These are phyloP conservation scores for Mallotus villosus DNA, from an alignment of 2,797 vertebrate genomes.

Conservation along the genomic window DNA sequence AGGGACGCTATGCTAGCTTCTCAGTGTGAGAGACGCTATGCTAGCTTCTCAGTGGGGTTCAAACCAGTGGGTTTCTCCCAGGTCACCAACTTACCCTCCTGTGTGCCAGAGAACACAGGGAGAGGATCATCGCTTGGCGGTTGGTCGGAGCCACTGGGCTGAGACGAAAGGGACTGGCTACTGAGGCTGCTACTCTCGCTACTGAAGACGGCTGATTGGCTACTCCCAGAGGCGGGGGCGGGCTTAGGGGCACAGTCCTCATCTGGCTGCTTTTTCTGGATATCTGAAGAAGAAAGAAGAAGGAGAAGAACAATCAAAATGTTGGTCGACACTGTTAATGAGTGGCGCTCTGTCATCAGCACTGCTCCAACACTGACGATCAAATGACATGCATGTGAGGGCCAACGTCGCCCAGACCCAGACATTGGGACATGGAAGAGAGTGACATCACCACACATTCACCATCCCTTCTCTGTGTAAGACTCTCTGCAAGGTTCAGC, in stretches of 20 bases:
- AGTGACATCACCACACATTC: neutral
- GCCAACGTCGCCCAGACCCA: neutral
- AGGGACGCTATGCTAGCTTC: too few relatives aligned
- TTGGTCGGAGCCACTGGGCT: slow-evolving; percentile 78
- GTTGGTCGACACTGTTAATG: neutral
- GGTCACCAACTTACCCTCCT: slow-evolving; percentile 81
- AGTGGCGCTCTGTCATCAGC: neutral
- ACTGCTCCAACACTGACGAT: neutral
- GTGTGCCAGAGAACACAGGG: slow-evolving; percentile 75
- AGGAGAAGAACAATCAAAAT: neutral
- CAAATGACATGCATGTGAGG: neutral
- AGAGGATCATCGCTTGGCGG: slow-evolving; percentile 80
- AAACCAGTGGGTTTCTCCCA: neutral
- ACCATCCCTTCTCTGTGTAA: neutral
- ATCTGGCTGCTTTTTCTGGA: slow-evolving; percentile 90
- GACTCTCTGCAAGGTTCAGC: too few relatives aligned
- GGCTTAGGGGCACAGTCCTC: slow-evolving; percentile 88
- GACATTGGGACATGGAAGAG: neutral
- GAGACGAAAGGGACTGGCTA: slow-evolving; percentile 78
- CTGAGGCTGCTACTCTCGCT: slow-evolving; percentile 81
- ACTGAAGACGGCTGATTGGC: slow-evolving; percentile 85
- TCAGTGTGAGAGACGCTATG: too few relatives aligned
- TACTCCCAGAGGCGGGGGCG: slow-evolving; percentile 81
- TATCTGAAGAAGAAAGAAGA: slow-evolving; percentile 72
- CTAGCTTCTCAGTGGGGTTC: neutral